A percentile compares a stretch with the other conserved stretches of the same genome.
phyloP scores from a whole-genome alignment of 2,888 invertebrate genomes.

The Plebejus anna region DNA sequence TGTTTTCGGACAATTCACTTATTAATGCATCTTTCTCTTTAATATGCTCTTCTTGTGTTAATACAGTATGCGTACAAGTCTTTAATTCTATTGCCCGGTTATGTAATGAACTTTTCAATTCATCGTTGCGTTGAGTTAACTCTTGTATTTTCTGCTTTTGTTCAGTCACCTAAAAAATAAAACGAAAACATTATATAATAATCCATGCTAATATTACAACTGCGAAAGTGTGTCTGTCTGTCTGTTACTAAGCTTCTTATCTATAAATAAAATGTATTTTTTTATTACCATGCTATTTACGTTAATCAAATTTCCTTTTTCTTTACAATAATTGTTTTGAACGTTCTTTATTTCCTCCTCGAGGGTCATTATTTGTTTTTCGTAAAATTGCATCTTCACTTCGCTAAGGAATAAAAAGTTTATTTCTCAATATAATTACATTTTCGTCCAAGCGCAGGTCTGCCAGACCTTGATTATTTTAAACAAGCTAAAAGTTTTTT shows the following conservation, averaged over 20 bases:
- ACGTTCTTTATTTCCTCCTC: constrained; percentile 56
- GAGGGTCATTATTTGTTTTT: constrained; percentile 54
- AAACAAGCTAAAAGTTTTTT: background rate
- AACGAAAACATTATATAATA: constrained; percentile 14
- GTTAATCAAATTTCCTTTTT: constrained; percentile 56
- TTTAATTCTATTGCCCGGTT: constrained; percentile 54
- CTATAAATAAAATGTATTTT: too few species aligned
- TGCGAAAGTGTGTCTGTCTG: background rate
- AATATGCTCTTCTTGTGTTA: constrained; percentile 49
- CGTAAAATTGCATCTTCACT: constrained; percentile 57
- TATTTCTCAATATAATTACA: background rate
- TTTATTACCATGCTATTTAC: constrained; percentile 55
- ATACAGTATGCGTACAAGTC: constrained; percentile 44
- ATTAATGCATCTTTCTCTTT: constrained; percentile 54
- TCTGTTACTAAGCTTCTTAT: too few species aligned
- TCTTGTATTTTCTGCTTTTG: constrained; percentile 55
- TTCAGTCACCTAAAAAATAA: constrained; percentile 49
- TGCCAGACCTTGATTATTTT: too few species aligned
- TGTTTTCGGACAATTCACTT: constrained; percentile 57
- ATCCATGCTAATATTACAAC: background rate
- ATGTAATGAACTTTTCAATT: constrained; percentile 52
- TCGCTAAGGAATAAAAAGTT: constrained; percentile 48
- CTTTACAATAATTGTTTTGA: constrained; percentile 60
- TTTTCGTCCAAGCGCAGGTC: background rate
- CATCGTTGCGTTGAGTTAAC: constrained; percentile 49